Evolutionary conservation across 37 sponge, comb jelly and placozoan genomes (phyloP), one percentile per base, ranked within the genome.

Genomic region (Spongilla lacustris): DNA sequence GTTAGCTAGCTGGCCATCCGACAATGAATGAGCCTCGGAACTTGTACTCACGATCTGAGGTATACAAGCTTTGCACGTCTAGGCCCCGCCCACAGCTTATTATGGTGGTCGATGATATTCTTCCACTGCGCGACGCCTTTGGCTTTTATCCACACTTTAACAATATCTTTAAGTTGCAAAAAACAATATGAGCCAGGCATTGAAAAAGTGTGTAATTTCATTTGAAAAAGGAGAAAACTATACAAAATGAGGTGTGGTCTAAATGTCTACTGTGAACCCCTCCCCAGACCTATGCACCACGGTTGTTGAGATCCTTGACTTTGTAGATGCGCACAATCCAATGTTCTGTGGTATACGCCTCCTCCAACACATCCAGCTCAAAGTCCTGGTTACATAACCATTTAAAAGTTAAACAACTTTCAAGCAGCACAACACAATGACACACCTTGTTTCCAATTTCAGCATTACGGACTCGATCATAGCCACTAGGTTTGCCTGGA

Each of bases 331-430:
- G 82, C 67, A 98, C 99, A 68, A 98, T 93, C 99, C 97, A 98
- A 79, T 98, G 99, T 78, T 98, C 99, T n/a, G 97, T 97, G 14
- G 99, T 98, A 89, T 97, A 98, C 22, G 99, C 99, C 89, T 98
- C 99, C 69, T 98, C 99, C 74, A 98, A 80, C 41, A 98, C 99
- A 86, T 96, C 97, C 92, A 98, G 46, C 86, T 98, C 95, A 89
- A 98, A 98, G 78, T 98, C 99, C 83, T 91, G 19, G 12, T 58
- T 6, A 14, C 4, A 58, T 58, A 58, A 6, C 21, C 4, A 58
- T 58, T 58, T 14, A 10, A 58, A 58, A 17, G 58, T 1, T 58
- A 14, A 58, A 58, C 21, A 14, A 58, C 41, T 41, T 3, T 9
- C 41, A 41, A 3, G 6, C 41, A 41, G 6, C 41, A 21, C 34